Evolutionary conservation across 2,113 vertebrate species (phyloP).

Genomic region (Aleadryas rufinucha): DNA sequence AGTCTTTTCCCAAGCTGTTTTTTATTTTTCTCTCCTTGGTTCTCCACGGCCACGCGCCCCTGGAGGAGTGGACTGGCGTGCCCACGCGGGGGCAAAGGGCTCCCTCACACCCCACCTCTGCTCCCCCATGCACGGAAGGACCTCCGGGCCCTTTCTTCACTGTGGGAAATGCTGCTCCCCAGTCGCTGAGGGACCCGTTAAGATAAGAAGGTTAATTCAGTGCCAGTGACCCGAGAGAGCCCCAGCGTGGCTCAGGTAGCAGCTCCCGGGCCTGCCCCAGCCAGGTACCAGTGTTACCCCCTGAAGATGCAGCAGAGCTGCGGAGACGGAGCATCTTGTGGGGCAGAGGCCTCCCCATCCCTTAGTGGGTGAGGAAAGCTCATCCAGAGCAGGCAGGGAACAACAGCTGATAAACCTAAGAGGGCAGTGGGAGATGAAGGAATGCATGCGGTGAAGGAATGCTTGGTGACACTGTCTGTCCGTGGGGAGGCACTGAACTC

Average conservation of each 20-base stretch:
- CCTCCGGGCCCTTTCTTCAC: background rate
- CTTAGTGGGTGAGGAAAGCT: background rate
- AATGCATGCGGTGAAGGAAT: background rate
- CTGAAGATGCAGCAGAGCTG: background rate
- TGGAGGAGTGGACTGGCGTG: background rate
- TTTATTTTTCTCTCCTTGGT: background rate
- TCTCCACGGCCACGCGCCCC: background rate
- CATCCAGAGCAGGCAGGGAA: background rate
- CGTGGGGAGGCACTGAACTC: background rate
- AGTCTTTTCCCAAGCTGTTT: background rate
- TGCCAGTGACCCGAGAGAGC: background rate
- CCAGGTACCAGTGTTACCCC: background rate
- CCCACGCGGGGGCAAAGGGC: background rate
- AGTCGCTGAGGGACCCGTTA: background rate
- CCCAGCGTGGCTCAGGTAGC: background rate
- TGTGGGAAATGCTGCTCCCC: background rate
- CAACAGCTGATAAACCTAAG: background rate
- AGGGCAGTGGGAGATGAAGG: background rate
- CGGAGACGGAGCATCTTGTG: too few relatives aligned
- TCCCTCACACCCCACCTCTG: background rate
- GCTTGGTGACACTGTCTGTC: background rate
- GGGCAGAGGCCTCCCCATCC: background rate
- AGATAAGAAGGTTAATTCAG: background rate
- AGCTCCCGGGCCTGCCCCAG: background rate
- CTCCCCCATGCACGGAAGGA: too few relatives aligned